A percentile compares a stretch with the other conserved stretches of the same genome.
Conservation (phyloP, 2,888 invertebrate species). For the Netelia virgata region DNA sequence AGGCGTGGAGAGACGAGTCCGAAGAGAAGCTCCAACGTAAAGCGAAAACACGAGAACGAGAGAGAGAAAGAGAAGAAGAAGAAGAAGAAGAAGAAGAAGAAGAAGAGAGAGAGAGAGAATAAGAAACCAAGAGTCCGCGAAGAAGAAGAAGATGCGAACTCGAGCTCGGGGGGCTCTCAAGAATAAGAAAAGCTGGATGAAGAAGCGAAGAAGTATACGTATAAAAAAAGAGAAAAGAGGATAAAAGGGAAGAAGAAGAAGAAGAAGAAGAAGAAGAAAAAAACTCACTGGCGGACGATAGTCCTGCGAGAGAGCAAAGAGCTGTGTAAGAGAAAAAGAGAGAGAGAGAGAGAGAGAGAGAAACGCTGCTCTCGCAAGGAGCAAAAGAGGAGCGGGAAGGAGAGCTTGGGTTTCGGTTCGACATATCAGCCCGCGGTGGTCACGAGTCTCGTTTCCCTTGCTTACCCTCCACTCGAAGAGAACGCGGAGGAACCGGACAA, state of each 20-base stretch:
- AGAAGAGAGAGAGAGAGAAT: not conserved
- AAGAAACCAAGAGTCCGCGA: constrained; percentile 29
- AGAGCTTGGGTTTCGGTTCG: constrained; percentile 83
- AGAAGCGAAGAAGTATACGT: constrained; percentile 60
- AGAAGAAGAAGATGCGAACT: constrained; percentile 51
- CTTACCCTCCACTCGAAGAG: constrained; percentile 56
- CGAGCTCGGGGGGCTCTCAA: constrained; percentile 53
- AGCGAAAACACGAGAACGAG: constrained; percentile 41
- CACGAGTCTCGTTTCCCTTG: constrained; percentile 81
- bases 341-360: constrained; percentile 74
- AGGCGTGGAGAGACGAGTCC: constrained; percentile 32
- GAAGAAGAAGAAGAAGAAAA: constrained; percentile 52
- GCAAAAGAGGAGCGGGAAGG: constrained; percentile 74
- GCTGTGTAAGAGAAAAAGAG: constrained; percentile 62
- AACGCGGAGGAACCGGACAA: constrained; percentile 74
- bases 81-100: constrained; percentile 48
- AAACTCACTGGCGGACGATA: constrained; percentile 72
- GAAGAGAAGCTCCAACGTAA: constrained; percentile 52
- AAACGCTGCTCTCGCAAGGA: constrained; percentile 78
- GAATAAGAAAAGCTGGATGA: constrained; percentile 65
- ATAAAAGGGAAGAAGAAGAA: constrained; percentile 26
- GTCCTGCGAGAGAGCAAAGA: constrained; percentile 57
- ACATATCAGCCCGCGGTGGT: constrained; percentile 85
- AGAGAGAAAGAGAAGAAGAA: constrained; percentile 66
- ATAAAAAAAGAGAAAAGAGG: constrained; percentile 35